Base-by-base conservation (phyloP, 2,113 vertebrate genomes). In the Scatophagus argus region DNA sequence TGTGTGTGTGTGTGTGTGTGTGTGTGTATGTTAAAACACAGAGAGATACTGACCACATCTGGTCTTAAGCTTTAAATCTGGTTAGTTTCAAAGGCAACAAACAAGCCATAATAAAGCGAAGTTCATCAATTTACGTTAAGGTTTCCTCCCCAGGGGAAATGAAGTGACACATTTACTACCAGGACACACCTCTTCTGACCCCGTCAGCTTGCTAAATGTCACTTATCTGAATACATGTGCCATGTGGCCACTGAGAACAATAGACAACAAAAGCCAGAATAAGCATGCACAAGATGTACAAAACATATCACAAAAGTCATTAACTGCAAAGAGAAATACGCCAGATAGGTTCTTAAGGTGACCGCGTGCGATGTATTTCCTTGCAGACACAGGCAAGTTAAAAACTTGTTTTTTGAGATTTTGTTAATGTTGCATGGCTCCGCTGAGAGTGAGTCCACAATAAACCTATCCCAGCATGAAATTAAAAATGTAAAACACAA, bases 141-240 rank as follows among this genome's bases (percentile, higher is more conserved):
- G 23, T 25, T 73, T 70, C 52, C 29, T 64, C 36, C 29, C 29
- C 31, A 25, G 27, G 46, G 52, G 59, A 81, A 71, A 67, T 31
- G 2, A 81, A 74, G 52, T 70, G 85, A 86, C 88, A 91, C 27
- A 73, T 90, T 84, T 89, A 87, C 73, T 73, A 56, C 74, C 0
- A 1, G 59, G 78, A 75, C 81, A 85, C 87, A 39, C 87, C 84
- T 87, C 78, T 67, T 79, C 9, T 85, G 74, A 84, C 61, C 76
- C 72, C 10, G 25, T 69, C 61, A 69, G 66, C 54, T 51, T 74
- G 76, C 47, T 77, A 14, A 14, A 69, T 68, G 83, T 89, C 84
- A 77, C 72, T 66, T 46, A 56, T 84, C 41, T 77, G 52, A 87
- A 74, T 66, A 62, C 55, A 77, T 68, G 19, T 31, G 74, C 38